phyloP scores from a whole-genome alignment of 1,140 invertebrate genomes.

The Drosophila miranda region DNA sequence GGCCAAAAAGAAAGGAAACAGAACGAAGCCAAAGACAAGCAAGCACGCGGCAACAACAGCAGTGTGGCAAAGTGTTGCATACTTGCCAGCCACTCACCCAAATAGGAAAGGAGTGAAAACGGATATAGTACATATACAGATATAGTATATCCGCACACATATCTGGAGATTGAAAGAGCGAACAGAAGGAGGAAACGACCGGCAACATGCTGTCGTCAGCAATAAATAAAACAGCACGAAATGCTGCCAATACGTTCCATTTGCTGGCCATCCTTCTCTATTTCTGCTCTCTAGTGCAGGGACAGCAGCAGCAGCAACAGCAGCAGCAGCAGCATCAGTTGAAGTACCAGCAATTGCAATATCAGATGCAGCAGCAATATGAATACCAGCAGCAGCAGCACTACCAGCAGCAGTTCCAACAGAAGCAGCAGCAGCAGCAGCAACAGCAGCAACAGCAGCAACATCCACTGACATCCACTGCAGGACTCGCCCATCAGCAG shows the following conservation, averaged over 20 bases:
- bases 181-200: slow-evolving; percentile 3
- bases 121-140: slow-evolving; percentile 3
- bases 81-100: slow-evolving; percentile 40
- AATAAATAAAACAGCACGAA: slow-evolving; percentile 59
- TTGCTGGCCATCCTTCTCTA: slow-evolving; percentile 62
- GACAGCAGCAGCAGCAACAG: slow-evolving; percentile 36
- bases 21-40: slow-evolving; percentile 25
- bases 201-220: slow-evolving; percentile 61
- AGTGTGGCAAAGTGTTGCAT: slow-evolving; percentile 48
- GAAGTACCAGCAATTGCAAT: slow-evolving; percentile 72
- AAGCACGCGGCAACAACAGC: slow-evolving; percentile 13
- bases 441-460: slow-evolving; percentile 28
- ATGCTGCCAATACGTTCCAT: slow-evolving; percentile 64
- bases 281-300: slow-evolving; percentile 65
- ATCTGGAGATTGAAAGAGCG: not conserved
- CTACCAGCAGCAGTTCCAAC: slow-evolving; percentile 67
- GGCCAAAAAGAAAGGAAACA: not conserved
- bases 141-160: slow-evolving; percentile 24
- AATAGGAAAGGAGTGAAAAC: slow-evolving; percentile 9
- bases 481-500: slow-evolving; percentile 39
- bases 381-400: slow-evolving; percentile 73
- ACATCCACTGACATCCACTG: slow-evolving; percentile 32
- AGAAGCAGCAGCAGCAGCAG: slow-evolving; percentile 53
- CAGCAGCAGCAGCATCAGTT: slow-evolving; percentile 57
- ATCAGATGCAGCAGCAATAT: slow-evolving; percentile 77